Conservation (phyloP, 2,888 invertebrate species). For the Pristionchus entomophagus region DNA sequence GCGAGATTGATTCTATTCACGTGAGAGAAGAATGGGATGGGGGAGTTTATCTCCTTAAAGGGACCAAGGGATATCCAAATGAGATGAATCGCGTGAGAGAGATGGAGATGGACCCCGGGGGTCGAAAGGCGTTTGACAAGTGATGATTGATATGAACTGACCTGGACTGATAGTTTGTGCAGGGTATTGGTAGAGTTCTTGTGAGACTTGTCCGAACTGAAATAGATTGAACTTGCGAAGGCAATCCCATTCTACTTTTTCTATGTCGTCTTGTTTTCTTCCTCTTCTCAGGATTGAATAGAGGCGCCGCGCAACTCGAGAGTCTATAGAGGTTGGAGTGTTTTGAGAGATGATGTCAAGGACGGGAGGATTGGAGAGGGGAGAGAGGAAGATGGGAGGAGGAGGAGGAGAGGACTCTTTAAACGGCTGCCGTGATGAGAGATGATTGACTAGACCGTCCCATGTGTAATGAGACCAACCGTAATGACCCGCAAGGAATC, state of each 20-base stretch:
- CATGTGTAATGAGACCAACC: not conserved
- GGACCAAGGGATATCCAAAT: not conserved
- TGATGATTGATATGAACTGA: not conserved
- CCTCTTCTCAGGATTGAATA: not conserved
- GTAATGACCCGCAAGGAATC: not conserved
- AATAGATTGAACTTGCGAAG: not conserved
- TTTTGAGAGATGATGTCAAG: constrained; percentile 41
- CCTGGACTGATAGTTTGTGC: constrained; percentile 49
- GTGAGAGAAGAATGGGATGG: not conserved
- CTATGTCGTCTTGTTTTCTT: not conserved
- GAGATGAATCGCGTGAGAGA: not conserved
- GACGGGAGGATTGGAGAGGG: not conserved
- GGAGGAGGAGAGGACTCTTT: not conserved
- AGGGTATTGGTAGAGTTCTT: constrained; percentile 38
- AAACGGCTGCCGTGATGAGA: constrained; percentile 1
- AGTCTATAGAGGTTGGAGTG: constrained; percentile 29
- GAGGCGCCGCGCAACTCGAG: not conserved
- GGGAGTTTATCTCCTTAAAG: not conserved
- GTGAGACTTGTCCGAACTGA: constrained; percentile 29
- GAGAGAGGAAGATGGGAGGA: not conserved
- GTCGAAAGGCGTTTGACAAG: not conserved
- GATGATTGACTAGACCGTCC: constrained; percentile 6
- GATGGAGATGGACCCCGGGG: constrained; percentile 6
- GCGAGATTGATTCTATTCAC: constrained; percentile 36
- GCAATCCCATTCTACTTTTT: constrained; percentile 12